Evolutionary conservation across 2,888 invertebrate genomes (phyloP).

Genomic region (Drosophila mayaguana): DNA sequence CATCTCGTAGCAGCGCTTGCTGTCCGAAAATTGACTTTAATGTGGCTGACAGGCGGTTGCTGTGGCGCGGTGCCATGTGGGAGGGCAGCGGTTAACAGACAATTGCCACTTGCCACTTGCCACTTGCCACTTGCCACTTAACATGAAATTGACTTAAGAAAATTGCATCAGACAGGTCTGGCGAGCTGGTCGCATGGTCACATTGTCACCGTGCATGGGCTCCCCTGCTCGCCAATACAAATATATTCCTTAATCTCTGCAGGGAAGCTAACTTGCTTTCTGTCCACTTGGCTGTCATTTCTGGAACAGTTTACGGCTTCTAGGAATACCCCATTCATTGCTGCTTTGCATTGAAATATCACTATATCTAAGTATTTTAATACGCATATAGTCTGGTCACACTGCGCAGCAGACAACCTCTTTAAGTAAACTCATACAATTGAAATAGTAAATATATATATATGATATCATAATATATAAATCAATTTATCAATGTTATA

Average conservation of each 20-base stretch:
- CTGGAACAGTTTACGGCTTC: too few species aligned
- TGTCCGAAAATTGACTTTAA: slow-evolving; percentile 52
- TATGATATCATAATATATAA: too few species aligned
- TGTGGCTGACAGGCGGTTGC: slow-evolving; percentile 1
- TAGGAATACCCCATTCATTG: too few species aligned
- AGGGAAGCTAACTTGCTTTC: too few species aligned
- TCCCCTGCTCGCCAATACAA: background rate
- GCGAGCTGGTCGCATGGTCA: background rate
- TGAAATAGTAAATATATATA: too few species aligned
- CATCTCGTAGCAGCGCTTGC: slow-evolving; percentile 54
- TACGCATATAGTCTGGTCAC: too few species aligned
- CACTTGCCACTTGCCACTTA: slow-evolving; percentile 23
- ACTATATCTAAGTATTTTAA: too few species aligned
- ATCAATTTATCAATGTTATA: too few species aligned
- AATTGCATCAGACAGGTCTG: slow-evolving; percentile 13
- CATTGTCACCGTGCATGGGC: background rate
- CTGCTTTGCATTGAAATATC: too few species aligned
- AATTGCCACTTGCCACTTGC: slow-evolving; percentile 25
- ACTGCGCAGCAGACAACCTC: too few species aligned
- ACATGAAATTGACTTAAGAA: slow-evolving; percentile 43
- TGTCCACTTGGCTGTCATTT: background rate
- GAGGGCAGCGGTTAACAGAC: slow-evolving; percentile 17
- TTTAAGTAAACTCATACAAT: too few species aligned
- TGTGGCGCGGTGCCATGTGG: background rate
- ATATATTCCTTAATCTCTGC: background rate